These are phyloP conservation scores for Tragelaphus imberbis DNA, from an alignment of 2,113 vertebrate species.

Conservation along the genomic window DNA sequence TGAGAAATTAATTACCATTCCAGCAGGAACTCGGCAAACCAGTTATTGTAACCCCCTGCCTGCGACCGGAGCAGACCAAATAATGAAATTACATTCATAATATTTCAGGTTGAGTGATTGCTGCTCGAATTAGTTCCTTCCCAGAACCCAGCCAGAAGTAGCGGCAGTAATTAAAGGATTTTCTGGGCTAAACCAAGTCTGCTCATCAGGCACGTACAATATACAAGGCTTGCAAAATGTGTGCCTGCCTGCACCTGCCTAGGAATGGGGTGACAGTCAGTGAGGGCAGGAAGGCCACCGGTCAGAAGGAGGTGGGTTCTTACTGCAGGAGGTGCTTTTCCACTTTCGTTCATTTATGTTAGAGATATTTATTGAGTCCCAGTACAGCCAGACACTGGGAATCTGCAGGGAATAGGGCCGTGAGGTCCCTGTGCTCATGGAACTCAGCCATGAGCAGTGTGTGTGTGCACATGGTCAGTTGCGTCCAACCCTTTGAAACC, in stretches of 20 bases:
- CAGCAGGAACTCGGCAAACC: not conserved
- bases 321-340: not conserved
- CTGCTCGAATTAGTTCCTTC: conserved; percentile 53
- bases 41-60: not conserved
- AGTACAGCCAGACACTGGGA: not conserved
- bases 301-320: not conserved
- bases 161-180: conserved; percentile 52
- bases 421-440: not conserved
- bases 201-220: not conserved
- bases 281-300: not conserved
- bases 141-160: conserved; percentile 52
- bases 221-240: not conserved
- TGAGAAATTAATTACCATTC: not conserved
- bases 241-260: not conserved
- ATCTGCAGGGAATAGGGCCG: not conserved
- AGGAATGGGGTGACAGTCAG: not conserved
- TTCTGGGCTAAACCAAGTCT: conserved; percentile 34
- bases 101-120: conserved; percentile 57
- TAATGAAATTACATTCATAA: conserved; percentile 60
- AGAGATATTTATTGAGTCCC: not conserved
- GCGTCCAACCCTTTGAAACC: not conserved
- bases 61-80: not conserved
- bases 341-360: not conserved
- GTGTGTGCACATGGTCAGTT: not conserved
- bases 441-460: not conserved